phyloP scores from a whole-genome alignment of 2,888 invertebrate species.

The Oxystoma pomonae region DNA sequence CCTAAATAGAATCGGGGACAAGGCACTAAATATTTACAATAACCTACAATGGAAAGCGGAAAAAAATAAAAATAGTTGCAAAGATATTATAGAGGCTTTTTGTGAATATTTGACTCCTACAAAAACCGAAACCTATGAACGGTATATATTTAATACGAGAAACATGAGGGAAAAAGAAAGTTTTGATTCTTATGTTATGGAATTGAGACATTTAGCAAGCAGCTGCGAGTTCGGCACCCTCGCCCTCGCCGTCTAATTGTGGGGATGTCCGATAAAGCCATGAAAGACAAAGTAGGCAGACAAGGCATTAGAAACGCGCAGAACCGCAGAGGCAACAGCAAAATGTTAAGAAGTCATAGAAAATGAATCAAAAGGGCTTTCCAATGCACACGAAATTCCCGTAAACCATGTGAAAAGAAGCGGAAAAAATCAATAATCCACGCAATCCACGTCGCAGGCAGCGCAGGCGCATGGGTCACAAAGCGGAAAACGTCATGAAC shows the following conservation, averaged over 20 bases:
- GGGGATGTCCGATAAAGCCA: constrained; percentile 16
- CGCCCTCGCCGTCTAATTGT: constrained; percentile 21
- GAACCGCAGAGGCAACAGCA: too few species aligned
- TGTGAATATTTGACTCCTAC: background rate
- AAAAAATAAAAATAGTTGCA: background rate
- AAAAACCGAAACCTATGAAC: background rate
- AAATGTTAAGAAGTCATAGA: too few species aligned
- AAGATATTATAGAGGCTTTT: background rate
- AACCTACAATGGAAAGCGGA: background rate
- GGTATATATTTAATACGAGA: background rate
- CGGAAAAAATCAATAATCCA: too few species aligned
- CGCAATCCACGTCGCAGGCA: background rate
- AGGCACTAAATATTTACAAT: background rate
- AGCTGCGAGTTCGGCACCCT: constrained; percentile 22
- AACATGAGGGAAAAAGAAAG: constrained; percentile 2
- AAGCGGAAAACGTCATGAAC: background rate
- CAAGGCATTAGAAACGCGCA: constrained; percentile 15
- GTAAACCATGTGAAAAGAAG: background rate
- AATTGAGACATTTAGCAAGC: constrained; percentile 11
- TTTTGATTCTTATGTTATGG: constrained; percentile 12
- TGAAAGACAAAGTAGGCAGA: constrained; percentile 17
- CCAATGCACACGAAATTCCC: background rate
- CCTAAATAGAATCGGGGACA: background rate
- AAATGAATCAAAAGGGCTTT: background rate
- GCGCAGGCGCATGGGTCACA: background rate